Evolutionary conservation across 2,113 vertebrate genomes (phyloP), one percentile per base, ranked within the genome.

Genomic region (Sminthopsis crassicaudata): DNA sequence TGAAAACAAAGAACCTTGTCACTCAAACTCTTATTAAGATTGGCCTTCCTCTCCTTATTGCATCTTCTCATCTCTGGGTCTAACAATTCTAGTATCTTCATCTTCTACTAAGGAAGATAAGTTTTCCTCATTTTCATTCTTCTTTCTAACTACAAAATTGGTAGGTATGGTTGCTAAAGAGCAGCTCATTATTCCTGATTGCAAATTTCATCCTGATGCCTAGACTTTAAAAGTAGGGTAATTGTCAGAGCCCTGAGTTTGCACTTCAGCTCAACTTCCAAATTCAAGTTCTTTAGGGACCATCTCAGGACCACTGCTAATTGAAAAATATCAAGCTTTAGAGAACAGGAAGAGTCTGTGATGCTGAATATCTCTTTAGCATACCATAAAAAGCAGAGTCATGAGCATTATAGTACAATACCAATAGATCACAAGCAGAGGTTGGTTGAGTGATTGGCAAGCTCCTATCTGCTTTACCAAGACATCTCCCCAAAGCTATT

Each of bases 81-180:
- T 60, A 96, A 93, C 1, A 95, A 91, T 8, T 92, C 0, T 60
- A 60, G 24, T 30, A 52, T 42, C 54, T 46, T 53, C 27, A 36
- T 54, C 51, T 36, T 94, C 96, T 91, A 42, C 16, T 76, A 22
- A 91, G 27, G 46, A 10, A 95, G 36, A 91, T 92, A 92, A 60
- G 57, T 57, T 89, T 48, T 94, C 84, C 92, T 90, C 42, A n/a
- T 90, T 95, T 96, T 96, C 3, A 53, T 88, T 97, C 92, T 92
- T 55, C 94, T 91, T 94, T 53, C 95, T 89, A 95, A 95, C 52
- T 54, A 91, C 30, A 46, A 42, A 26, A 92, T 26, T 89, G 51
- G 36, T 55, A 91, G 55, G 89, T 92, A 57, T 10, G 9, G n/a
- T 26, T 96, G 11, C 5, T 89, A 6, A n/a, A 50, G 67, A 84